Percentiles rank a stretch among this genome's conserved stretches.
Conservation (phyloP, 1,140 invertebrate species). For the Macrobrachium nipponense region DNA sequence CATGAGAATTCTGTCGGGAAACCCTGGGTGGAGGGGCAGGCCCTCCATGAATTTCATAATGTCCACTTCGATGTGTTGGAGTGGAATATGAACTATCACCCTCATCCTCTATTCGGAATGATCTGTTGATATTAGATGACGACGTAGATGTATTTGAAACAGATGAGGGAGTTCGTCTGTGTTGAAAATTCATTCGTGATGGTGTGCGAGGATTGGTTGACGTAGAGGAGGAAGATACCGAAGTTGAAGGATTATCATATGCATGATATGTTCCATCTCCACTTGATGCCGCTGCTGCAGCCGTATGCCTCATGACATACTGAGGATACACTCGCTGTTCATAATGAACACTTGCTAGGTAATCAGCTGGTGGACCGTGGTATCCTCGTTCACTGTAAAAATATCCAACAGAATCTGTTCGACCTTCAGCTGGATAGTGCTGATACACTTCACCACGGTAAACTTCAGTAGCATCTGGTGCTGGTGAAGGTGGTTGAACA, state of each 20-base stretch:
- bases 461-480: conserved; percentile 54
- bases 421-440: conserved; percentile 37
- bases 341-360: conserved; percentile 62
- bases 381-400: conserved; percentile 43
- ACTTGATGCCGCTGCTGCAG: conserved; percentile 63
- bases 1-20: conserved; percentile 54
- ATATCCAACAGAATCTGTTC: conserved; percentile 20
- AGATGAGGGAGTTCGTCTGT: conserved; percentile 79
- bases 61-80: conserved; percentile 64
- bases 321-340: conserved; percentile 66
- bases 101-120: conserved; percentile 77
- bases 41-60: conserved; percentile 31
- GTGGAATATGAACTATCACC: conserved; percentile 71
- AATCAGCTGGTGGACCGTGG: conserved; percentile 75
- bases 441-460: conserved; percentile 57
- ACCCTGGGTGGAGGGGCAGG: conserved; percentile 52
- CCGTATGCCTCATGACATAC: conserved; percentile 66
- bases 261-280: conserved; percentile 68
- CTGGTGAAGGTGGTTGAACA: conserved; percentile 9
- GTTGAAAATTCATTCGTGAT: conserved; percentile 67
- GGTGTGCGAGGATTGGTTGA: conserved; percentile 66
- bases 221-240: conserved; percentile 59
- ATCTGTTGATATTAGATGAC: conserved; percentile 72
- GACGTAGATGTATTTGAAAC: conserved; percentile 76
- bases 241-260: conserved; percentile 73